Percentiles rank a stretch among this genome's conserved stretches.
Evolutionary conservation across 2,888 invertebrate genomes (phyloP).

Genomic region (Acanthococcus lagerstroemiae): DNA sequence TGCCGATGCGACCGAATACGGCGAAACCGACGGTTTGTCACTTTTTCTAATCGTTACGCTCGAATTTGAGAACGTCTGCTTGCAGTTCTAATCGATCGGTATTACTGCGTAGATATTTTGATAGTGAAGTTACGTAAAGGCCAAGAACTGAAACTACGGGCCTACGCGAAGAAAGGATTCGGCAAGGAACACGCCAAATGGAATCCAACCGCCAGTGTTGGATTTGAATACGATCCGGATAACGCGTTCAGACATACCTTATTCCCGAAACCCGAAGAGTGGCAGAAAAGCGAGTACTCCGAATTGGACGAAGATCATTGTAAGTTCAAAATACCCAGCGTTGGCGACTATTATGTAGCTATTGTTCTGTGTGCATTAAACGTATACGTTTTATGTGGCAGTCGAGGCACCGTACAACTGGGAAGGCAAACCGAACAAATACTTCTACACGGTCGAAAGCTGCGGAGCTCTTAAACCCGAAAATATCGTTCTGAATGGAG

Average conservation of each 20-base stretch:
- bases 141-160: conserved; percentile 86
- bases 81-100: not conserved
- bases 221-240: conserved; percentile 99
- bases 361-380: no score
- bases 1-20: conserved; percentile 87
- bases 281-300: conserved; percentile 97
- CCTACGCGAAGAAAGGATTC: conserved; percentile 93
- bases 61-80: not conserved
- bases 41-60: not conserved
- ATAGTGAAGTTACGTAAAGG: conserved; percentile 66
- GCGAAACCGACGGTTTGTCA: conserved; percentile 84
- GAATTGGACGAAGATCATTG: conserved; percentile 85
- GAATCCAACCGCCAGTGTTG: conserved; percentile 98
- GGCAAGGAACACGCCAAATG: conserved; percentile 99
- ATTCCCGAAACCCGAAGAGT: conserved; percentile 93
- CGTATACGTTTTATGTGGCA: conserved; percentile 42
- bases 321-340: conserved; percentile 44
- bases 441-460: conserved; percentile 93
- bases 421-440: conserved; percentile 93
- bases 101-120: conserved; percentile 48
- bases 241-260: conserved; percentile 92
- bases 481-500: conserved; percentile 92
- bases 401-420: conserved; percentile 88
- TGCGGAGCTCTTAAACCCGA: conserved; percentile 90
- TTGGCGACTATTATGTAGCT: not conserved